A percentile compares a stretch with the other conserved stretches of the same genome.
Evolutionary conservation across 2,113 vertebrate genomes (phyloP).

Genomic region (Ramphastos sulfuratus): DNA sequence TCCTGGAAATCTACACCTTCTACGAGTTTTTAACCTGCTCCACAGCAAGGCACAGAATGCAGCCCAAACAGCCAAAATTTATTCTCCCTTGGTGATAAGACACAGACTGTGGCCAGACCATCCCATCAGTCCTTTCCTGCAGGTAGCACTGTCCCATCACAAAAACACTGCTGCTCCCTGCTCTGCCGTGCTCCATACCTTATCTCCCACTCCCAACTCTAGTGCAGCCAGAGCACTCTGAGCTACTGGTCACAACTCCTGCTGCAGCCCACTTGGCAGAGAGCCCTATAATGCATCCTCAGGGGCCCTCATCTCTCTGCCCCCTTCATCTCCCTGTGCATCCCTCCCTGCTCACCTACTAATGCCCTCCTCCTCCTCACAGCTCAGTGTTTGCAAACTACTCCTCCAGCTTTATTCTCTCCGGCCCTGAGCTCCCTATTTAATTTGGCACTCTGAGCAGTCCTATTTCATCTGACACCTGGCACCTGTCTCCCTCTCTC

Average conservation of each 20-base stretch:
- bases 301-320: background rate
- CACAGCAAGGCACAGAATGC: background rate
- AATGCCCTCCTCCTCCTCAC: background rate
- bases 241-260: background rate
- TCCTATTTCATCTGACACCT: background rate
- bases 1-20: background rate
- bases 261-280: background rate
- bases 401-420: background rate
- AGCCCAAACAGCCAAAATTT: background rate
- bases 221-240: background rate
- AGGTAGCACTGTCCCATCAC: background rate
- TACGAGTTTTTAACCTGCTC: background rate
- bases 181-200: background rate
- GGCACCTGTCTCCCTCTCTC: background rate
- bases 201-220: background rate
- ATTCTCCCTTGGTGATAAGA: background rate
- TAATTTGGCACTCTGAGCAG: background rate
- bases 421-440: background rate
- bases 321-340: background rate
- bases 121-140: background rate
- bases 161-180: background rate
- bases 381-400: background rate
- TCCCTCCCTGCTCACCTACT: background rate
- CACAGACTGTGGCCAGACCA: background rate
- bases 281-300: background rate